Conservation (phyloP, 2,797 vertebrate species). For the Carapus acus region DNA sequence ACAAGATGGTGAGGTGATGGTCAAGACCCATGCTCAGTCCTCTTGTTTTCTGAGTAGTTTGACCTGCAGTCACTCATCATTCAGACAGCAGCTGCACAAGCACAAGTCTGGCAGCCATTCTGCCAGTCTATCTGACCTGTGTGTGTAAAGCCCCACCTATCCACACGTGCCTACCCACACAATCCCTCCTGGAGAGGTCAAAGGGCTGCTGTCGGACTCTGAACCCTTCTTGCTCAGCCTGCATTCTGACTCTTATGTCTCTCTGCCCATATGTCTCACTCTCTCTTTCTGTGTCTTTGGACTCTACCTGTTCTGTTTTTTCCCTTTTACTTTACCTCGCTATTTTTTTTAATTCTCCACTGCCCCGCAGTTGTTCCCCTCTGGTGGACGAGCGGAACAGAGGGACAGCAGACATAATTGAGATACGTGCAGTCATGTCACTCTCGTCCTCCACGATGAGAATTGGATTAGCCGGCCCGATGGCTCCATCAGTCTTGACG, state of each 20-base stretch:
- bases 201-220: conserved; percentile 34
- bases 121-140: conserved; percentile 21
- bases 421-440: conserved; percentile 61
- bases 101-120: conserved; percentile 37
- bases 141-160: too few relatives aligned
- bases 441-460: conserved; percentile 44
- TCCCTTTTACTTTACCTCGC: neutral
- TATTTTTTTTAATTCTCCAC: neutral
- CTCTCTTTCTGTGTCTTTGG: conserved; percentile 9
- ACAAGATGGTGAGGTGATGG: conserved; percentile 25
- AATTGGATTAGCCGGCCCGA: conserved; percentile 68
- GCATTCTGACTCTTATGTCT: conserved; percentile 41
- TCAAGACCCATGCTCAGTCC: conserved; percentile 27
- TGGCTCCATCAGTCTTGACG: conserved; percentile 63
- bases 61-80: conserved; percentile 30
- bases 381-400: conserved; percentile 38
- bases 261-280: conserved; percentile 18
- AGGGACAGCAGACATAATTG: conserved; percentile 62
- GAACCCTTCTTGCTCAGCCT: conserved; percentile 43
- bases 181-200: conserved; percentile 32
- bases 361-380: conserved; percentile 28
- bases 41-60: conserved; percentile 37
- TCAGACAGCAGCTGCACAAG: conserved; percentile 28
- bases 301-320: conserved; percentile 15
- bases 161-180: too few relatives aligned